phyloP scores from a whole-genome alignment of 2,888 invertebrate genomes.

The Pollenia angustigena region DNA sequence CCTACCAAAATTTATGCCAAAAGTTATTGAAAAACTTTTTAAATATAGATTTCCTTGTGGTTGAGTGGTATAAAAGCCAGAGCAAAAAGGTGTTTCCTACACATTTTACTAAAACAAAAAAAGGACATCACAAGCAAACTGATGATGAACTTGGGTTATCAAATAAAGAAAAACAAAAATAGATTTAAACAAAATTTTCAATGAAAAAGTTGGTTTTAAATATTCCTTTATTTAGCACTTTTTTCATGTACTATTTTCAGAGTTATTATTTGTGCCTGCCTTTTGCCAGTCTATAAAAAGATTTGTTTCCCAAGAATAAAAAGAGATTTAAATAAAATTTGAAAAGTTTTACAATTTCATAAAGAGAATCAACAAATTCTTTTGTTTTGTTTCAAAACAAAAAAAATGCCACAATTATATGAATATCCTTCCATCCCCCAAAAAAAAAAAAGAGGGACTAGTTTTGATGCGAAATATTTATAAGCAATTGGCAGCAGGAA shows the following conservation, averaged over 20 bases:
- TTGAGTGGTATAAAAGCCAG: background rate
- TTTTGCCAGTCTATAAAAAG: constrained; percentile 16
- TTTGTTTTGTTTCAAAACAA: constrained; percentile 25
- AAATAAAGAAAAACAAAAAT: constrained; percentile 11
- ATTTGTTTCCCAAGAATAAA: background rate
- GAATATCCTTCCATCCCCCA: background rate
- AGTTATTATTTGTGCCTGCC: background rate
- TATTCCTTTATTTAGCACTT: background rate
- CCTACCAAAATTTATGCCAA: constrained; percentile 23
- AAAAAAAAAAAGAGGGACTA: background rate
- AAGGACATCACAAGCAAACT: constrained; percentile 3
- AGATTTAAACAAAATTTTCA: too few relatives aligned
- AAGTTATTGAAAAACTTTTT: constrained; percentile 45
- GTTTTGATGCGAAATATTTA: constrained; percentile 14
- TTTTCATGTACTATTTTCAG: background rate
- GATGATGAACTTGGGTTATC: constrained; percentile 10
- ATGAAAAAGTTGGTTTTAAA: too few relatives aligned
- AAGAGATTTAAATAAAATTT: constrained; percentile 5
- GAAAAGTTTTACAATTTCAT: constrained; percentile 28
- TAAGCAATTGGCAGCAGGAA: background rate
- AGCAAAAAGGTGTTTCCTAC: too few relatives aligned
- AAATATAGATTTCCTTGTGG: constrained; percentile 13
- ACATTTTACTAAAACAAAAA: background rate
- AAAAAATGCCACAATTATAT: constrained; percentile 34
- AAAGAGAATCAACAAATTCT: constrained; percentile 13